Percentiles rank a stretch among this genome's conserved stretches.
phyloP scores from a whole-genome alignment of 2,797 vertebrate genomes.

The Sebastes aleutianus region DNA sequence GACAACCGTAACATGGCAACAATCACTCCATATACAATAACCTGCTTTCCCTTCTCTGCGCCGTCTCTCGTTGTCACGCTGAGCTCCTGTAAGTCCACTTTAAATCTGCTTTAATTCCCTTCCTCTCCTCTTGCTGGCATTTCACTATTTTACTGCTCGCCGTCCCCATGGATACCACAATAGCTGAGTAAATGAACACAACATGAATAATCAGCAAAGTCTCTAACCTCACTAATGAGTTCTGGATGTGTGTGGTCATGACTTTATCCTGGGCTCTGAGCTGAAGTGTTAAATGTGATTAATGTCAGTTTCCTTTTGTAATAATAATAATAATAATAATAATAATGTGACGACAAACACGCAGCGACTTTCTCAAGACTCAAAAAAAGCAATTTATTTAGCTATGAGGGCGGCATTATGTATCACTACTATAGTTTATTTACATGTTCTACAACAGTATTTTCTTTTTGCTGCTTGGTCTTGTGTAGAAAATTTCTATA shows the following conservation, averaged over 20 bases:
- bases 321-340: not conserved
- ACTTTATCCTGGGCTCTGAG: not conserved
- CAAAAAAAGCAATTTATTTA: slow-evolving; percentile 68
- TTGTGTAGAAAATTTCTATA: slow-evolving; percentile 53
- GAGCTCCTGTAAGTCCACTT: slow-evolving; percentile 13
- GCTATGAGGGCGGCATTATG: slow-evolving; percentile 30
- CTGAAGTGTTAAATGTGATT: not conserved
- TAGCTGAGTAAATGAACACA: slow-evolving; percentile 29
- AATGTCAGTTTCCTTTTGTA: not conserved
- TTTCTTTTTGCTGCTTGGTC: not conserved
- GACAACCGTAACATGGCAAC: slow-evolving; percentile 81
- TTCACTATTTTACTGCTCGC: slow-evolving; percentile 4
- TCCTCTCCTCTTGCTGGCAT: slow-evolving; percentile 9
- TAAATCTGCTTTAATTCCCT: slow-evolving; percentile 6
- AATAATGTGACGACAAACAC: not conserved
- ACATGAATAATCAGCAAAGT: slow-evolving; percentile 44
- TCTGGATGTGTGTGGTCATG: slow-evolving; percentile 35
- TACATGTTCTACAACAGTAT: slow-evolving; percentile 66
- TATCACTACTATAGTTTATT: slow-evolving; percentile 67
- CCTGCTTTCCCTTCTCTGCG: slow-evolving; percentile 11
- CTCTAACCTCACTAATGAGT: slow-evolving; percentile 33
- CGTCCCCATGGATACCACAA: slow-evolving; percentile 39
- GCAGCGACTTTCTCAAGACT: slow-evolving; percentile 37
- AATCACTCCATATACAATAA: slow-evolving; percentile 60
- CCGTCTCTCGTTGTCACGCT: slow-evolving; percentile 16